A percentile compares a stretch with the other conserved stretches of the same genome.
Conservation (phyloP, 2,797 vertebrate species). For the Dicrostonyx torquatus region DNA sequence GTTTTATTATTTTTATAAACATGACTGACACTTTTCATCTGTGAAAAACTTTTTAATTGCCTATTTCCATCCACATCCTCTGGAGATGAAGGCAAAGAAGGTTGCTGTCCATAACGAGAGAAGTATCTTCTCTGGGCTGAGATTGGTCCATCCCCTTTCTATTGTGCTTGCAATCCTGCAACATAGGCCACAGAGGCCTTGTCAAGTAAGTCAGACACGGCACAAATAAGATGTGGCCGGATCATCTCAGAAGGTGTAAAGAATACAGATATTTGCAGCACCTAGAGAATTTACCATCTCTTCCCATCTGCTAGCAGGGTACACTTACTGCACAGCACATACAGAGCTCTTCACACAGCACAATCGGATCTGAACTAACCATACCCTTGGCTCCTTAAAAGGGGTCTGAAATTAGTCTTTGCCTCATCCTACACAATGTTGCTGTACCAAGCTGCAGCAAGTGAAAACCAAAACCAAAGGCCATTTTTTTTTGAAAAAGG, state of each 20-base stretch:
- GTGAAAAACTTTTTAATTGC: neutral
- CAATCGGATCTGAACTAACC: neutral
- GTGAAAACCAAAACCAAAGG: neutral
- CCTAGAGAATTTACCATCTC: neutral
- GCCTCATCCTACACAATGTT: neutral
- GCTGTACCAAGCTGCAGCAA: neutral
- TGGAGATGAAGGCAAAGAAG: neutral
- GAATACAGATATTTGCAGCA: neutral
- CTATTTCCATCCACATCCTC: neutral
- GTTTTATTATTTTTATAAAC: neutral
- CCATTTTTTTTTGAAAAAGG: neutral
- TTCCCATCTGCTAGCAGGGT: neutral
- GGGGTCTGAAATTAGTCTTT: neutral
- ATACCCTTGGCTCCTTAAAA: neutral
- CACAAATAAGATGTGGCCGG: neutral
- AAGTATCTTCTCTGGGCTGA: neutral
- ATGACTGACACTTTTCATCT: neutral
- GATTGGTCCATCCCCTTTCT: neutral
- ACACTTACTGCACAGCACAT: fast-evolving
- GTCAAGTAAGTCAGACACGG: neutral
- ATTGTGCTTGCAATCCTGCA: neutral
- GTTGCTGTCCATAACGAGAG: neutral
- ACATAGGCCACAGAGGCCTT: neutral
- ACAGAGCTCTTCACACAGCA: fast-evolving
- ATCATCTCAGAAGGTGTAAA: neutral